Evolutionary conservation across 1,140 invertebrate genomes (phyloP).

Genomic region (Mylabris phalerata): DNA sequence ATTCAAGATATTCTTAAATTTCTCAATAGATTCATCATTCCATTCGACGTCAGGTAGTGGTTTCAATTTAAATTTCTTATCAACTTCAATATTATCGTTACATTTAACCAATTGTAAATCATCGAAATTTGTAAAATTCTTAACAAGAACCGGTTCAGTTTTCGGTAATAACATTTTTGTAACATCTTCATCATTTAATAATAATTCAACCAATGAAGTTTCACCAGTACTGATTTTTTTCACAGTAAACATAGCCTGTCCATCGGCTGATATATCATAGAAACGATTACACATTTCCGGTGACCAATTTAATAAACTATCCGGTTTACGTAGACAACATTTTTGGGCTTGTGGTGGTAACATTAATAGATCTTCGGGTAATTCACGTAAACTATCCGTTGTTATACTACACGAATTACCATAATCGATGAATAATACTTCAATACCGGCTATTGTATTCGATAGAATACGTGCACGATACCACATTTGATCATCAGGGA

Average conservation of each 20-base stretch:
- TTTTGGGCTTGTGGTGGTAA: slow-evolving; percentile 55
- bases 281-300: slow-evolving; percentile 57
- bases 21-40: slow-evolving; percentile 53
- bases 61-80: slow-evolving; percentile 52
- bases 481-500: slow-evolving; percentile 61
- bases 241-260: slow-evolving; percentile 57
- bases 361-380: slow-evolving; percentile 56
- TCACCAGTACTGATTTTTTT: slow-evolving; percentile 57
- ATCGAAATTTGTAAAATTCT: slow-evolving; percentile 33
- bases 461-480: slow-evolving; percentile 61
- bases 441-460: slow-evolving; percentile 49
- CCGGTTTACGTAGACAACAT: slow-evolving; percentile 55
- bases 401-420: slow-evolving; percentile 56
- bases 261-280: slow-evolving; percentile 53
- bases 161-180: slow-evolving; percentile 46
- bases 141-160: slow-evolving; percentile 37
- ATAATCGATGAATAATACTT: slow-evolving; percentile 68
- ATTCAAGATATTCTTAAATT: slow-evolving; percentile 53
- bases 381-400: slow-evolving; percentile 49
- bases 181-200: slow-evolving; percentile 54
- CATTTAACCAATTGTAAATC: slow-evolving; percentile 20
- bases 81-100: slow-evolving; percentile 47
- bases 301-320: slow-evolving; percentile 54
- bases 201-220: slow-evolving; percentile 56
- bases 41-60: slow-evolving; percentile 52